These are phyloP conservation scores for Cylloceria caligata DNA, from an alignment of 2,888 invertebrate genomes.

Conservation along the genomic window DNA sequence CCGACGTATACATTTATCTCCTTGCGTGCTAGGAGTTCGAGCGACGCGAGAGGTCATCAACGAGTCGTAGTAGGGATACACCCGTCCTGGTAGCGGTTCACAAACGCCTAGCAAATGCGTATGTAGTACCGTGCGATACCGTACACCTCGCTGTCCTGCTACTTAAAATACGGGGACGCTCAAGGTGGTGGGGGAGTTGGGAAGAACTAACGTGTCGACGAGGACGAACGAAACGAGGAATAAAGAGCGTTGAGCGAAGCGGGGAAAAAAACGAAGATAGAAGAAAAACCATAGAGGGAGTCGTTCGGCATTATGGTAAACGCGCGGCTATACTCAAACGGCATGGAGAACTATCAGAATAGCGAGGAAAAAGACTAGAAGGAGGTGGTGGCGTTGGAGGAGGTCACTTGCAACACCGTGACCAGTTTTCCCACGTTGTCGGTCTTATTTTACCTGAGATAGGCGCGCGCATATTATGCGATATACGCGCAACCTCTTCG, in stretches of 20 bases:
- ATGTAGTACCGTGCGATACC: background rate
- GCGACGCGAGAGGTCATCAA: constrained; percentile 83
- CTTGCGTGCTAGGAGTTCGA: constrained; percentile 80
- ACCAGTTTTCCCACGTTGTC: constrained; percentile 72
- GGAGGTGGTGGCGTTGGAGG: constrained; percentile 46
- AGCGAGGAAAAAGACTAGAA: constrained; percentile 36
- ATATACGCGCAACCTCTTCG: constrained; percentile 51
- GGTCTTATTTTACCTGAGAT: constrained; percentile 54
- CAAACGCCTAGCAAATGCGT: constrained; percentile 55
- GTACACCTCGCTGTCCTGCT: constrained; percentile 9
- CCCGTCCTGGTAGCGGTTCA: constrained; percentile 72
- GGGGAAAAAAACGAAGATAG: constrained; percentile 26
- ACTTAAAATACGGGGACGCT: constrained; percentile 2
- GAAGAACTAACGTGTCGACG: constrained; percentile 47
- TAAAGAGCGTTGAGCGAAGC: constrained; percentile 44
- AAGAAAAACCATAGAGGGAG: constrained; percentile 46
- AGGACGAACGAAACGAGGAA: constrained; percentile 53
- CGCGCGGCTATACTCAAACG: background rate
- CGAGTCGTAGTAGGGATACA: constrained; percentile 76
- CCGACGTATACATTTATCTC: constrained; percentile 83
- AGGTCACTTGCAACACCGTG: constrained; percentile 70
- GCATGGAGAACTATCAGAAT: constrained; percentile 31
- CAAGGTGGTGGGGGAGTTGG: constrained; percentile 55
- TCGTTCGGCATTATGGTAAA: constrained; percentile 12
- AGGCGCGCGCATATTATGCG: background rate